Conservation (phyloP, 2,113 vertebrate species). For the Grus americana region DNA sequence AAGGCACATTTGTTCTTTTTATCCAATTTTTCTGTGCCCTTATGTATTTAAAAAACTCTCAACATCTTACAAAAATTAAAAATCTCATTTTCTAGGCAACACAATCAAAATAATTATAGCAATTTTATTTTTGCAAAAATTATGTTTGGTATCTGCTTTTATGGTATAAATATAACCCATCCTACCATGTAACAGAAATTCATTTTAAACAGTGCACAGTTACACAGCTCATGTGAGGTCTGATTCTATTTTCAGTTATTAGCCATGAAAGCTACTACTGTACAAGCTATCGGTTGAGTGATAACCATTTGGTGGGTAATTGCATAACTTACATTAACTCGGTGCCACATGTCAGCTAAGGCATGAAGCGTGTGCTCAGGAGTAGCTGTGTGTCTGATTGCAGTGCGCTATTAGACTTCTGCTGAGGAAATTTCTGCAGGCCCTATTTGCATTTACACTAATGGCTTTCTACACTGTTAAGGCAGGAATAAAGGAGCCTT, state of each 20-base stretch:
- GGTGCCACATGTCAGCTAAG: neutral
- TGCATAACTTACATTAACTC: neutral
- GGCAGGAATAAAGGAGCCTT: neutral
- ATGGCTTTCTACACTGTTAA: neutral
- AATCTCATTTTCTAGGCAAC: neutral
- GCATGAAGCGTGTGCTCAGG: neutral
- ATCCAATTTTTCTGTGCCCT: neutral
- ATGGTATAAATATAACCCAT: neutral
- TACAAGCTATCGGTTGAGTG: neutral
- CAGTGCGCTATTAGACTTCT: neutral
- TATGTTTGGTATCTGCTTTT: neutral
- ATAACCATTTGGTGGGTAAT: neutral
- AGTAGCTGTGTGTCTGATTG: neutral
- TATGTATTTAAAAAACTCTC: neutral
- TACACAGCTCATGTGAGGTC: neutral
- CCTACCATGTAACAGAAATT: neutral
- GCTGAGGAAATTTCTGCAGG: neutral
- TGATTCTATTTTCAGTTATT: conserved; percentile 16
- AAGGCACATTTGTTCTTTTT: neutral
- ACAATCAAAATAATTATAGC: neutral
- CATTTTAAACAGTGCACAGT: neutral
- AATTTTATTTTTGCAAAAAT: neutral
- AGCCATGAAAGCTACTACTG: conserved; percentile 3
- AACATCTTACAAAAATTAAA: neutral
- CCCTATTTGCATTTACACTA: neutral